phyloP scores from a whole-genome alignment of 2,113 vertebrate genomes.

The Anarhynchus alexandrinus region DNA sequence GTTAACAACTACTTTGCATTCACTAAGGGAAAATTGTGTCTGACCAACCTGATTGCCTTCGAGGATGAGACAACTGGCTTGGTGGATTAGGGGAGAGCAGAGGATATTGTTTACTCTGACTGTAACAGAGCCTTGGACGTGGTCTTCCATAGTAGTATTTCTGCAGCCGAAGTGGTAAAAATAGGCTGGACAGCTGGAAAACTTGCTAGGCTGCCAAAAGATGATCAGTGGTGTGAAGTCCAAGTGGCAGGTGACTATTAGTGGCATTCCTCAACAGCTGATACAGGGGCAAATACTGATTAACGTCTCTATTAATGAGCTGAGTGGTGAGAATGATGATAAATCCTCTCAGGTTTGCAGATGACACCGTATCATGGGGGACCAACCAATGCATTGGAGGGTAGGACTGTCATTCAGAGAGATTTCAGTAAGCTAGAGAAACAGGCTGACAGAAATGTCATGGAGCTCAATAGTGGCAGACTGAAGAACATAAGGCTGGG shows the following conservation, averaged over 20 bases:
- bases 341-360: not conserved
- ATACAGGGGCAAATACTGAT: not conserved
- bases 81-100: not conserved
- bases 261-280: not conserved
- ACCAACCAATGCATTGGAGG: not conserved
- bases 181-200: not conserved
- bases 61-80: not conserved
- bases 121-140: not conserved
- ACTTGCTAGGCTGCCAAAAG: not conserved
- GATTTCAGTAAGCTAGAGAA: slow-evolving; percentile 1
- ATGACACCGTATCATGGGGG: not conserved
- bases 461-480: not conserved
- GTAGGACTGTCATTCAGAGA: not conserved
- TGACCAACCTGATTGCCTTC: not conserved
- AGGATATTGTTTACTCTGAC: not conserved
- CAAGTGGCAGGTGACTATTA: not conserved
- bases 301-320: slow-evolving; percentile 20
- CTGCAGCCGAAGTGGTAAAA: not conserved
- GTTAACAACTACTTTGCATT: not conserved
- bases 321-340: not conserved
- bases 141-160: not conserved
- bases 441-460: slow-evolving; percentile 13
- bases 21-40: not conserved
- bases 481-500: slow-evolving; percentile 18
- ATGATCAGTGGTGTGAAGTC: not conserved